Base-by-base conservation (phyloP, 2,797 vertebrate species). In the Eremophila alpestris region DNA sequence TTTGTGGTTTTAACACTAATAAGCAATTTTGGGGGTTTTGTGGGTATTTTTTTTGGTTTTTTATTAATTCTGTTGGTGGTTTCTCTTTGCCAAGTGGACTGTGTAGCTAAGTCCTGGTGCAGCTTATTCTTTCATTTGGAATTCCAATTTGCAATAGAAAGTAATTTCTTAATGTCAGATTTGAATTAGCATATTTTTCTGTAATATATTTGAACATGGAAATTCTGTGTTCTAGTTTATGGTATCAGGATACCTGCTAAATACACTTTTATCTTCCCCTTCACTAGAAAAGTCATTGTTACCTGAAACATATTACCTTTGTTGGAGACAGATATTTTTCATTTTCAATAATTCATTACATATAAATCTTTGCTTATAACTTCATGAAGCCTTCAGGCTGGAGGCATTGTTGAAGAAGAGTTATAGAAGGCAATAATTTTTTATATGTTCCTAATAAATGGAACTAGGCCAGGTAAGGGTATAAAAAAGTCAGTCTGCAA, bases 331-430 rank as follows among this genome's bases (percentile, higher is more conserved):
- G 97, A 82, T 69, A 89, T 79, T 94, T 90, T 95, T 96, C 82
- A 86, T 97, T 97, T 95, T 94, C 95, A 97, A 82, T 97, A 96
- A 97, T 97, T 87, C 95, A 97, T 97, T 96, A 91, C 96, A 49
- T 97, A 97, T 97, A 96, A 97, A 97, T 97, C 94, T 97, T 93
- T 96, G 92, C 84, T 97, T 97, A 91, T 93, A 96, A 96, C 73
- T 97, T 97, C 95, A 87, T 93, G 95, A 97, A 97, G 91, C 91
- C 94, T 97, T 98, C 92, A 87, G 96, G 82, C 93, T 96, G 87
- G 83, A 94, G 91, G 90, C 81, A 65, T 87, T 97, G 96, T 97
- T 97, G 93, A 90, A 94, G 71, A 95, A 97, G 94, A 97, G 95
- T 97, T 97, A 96, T 89, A 51, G 84, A 56, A 87, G 36, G 82